Evolutionary conservation across 2,888 invertebrate genomes (phyloP), one percentile per base, ranked within the genome.

Genomic region (Tortrix viridana): DNA sequence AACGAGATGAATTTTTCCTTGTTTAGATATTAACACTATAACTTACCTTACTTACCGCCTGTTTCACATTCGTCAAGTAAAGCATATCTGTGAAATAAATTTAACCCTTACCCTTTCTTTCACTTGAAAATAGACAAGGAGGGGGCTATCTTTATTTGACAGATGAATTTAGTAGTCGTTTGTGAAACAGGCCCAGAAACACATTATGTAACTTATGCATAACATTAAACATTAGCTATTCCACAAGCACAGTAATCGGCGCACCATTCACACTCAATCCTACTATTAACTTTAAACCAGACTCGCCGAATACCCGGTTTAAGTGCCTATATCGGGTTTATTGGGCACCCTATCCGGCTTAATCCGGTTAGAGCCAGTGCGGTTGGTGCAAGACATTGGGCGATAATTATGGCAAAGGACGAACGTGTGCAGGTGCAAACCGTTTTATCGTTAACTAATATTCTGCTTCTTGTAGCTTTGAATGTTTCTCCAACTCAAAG

Each of bases 371-470:
- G 68, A 65, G 67, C 69, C 71, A 69, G 60, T 65, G 65, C 62
- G 66, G 59, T 62, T 67, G 65, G 71, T 67, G 71, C 74, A 75
- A 80, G 81, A 80, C 79, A 78, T 77, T 77, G 79, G 76, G 75
- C 80, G 74, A 75, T 81, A 82, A 84, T 84, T 79, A 82, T 76
- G 71, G 73, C 74, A 71, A 71, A 74, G 67, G 67, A 71, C 69
- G 67, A 74, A 71, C 9, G 56, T 23, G 7, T 52, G 38, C 19
- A 16, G 14, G 16, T 0, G 6, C 16, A 0, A 2, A n/a, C 4
- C 16, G 16, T n/a, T 41, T 41, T n/a, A 41, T 41, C 16, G 41
- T 16, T n/a, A n/a, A 41, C 41, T 5, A 16, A n/a, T 5, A 41
- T 41, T 41, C 41, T 5, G 14, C 5, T 41, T 16, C 12, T 5